These are phyloP conservation scores for Anthonomus grandis DNA, from an alignment of 1,140 invertebrate species.

Conservation along the genomic window DNA sequence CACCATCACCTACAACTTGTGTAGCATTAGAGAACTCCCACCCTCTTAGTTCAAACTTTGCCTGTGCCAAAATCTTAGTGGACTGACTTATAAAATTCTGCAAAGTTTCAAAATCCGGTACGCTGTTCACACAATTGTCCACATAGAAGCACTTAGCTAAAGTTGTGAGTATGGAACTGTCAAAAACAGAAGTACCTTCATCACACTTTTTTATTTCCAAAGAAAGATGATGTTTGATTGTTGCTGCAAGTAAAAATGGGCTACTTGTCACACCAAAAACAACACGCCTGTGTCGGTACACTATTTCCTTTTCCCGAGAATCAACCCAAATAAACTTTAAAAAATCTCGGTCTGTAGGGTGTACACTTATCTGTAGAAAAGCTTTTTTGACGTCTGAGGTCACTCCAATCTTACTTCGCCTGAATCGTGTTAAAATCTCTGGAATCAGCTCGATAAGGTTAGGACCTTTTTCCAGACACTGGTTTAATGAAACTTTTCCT, in stretches of 20 bases:
- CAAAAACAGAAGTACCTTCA: no score
- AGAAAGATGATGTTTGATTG: no score
- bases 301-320: constrained; percentile 18
- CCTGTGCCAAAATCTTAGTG: constrained; percentile 20
- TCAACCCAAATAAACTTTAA: constrained; percentile 38
- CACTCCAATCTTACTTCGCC: constrained; percentile 40
- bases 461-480: constrained; percentile 36
- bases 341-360: constrained; percentile 29
- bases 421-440: constrained; percentile 43
- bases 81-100: no score
- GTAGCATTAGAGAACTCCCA: constrained; percentile 32
- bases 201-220: no score
- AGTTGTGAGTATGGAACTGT: no score
- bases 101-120: no score
- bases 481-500: constrained; percentile 30
- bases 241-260: constrained; percentile 30
- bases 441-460: constrained; percentile 49
- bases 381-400: constrained; percentile 43
- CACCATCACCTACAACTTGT: neutral
- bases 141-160: no score
- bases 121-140: no score
- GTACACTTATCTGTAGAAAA: constrained; percentile 7
- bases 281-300: constrained; percentile 27
- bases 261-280: constrained; percentile 38
- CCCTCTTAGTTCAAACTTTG: constrained; percentile 33